Conservation (phyloP, 2,113 vertebrate species). For the Gorsachius goisagi region DNA sequence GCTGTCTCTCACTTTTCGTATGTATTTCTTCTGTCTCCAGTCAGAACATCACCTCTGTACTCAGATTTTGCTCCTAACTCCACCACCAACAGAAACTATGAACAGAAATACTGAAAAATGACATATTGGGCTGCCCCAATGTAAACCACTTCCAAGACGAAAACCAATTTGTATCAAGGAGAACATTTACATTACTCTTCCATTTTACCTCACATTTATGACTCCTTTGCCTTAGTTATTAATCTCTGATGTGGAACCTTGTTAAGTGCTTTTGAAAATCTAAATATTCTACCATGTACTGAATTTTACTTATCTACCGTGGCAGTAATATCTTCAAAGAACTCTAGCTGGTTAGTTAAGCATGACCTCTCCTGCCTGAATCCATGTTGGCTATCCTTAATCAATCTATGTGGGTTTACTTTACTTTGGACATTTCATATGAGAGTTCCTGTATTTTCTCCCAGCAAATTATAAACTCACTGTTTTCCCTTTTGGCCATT, state of each 20-base stretch:
- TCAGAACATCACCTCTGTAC: background rate
- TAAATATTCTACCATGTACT: background rate
- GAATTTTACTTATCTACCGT: background rate
- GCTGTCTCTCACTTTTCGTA: background rate
- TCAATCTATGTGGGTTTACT: background rate
- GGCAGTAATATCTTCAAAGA: constrained; percentile 12
- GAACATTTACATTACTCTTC: background rate
- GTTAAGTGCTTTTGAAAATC: background rate
- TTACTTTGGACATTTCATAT: background rate
- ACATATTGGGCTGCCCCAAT: background rate
- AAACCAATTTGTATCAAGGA: background rate
- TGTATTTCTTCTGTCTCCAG: background rate
- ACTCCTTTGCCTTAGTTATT: background rate
- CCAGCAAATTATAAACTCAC: background rate
- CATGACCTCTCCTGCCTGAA: constrained; percentile 16
- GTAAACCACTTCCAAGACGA: background rate
- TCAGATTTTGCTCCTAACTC: background rate
- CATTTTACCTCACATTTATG: background rate
- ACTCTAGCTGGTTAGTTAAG: constrained; percentile 3
- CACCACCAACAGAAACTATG: background rate
- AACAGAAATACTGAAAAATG: background rate
- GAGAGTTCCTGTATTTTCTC: background rate
- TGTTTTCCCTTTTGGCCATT: constrained; percentile 7
- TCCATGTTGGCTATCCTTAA: background rate
- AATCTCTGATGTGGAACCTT: background rate